Evolutionary conservation across 2,888 invertebrate species (phyloP), one percentile per base, ranked within the genome.

Genomic region (Galeopsomyia nigrocyanea): DNA sequence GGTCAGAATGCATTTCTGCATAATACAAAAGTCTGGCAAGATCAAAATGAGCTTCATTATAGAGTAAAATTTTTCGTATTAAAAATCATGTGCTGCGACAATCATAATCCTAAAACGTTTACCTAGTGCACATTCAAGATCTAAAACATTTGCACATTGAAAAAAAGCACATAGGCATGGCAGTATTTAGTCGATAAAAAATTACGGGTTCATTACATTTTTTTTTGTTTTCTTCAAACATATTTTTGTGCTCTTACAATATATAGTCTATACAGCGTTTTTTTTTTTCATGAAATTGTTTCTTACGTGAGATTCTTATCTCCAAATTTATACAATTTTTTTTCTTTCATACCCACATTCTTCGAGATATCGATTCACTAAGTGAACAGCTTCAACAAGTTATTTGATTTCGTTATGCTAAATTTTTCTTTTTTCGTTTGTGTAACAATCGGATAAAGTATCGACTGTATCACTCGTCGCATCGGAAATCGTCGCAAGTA

Each of bases 101-200:
- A 61, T 50, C 10, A 17, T 22, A 61, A 13, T 61, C 21, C 31
- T 47, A 60, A 26, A 49, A 50, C 39, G 16, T 21, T 19, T 49
- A 39, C 10, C 39, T 60, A 51, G 22, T 14, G 22, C 7, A 51
- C 21, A n/a, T 56, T 19, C 10, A 16, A 39, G 22, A 68, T 50
- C 50, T 39, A 68, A 55, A 68, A 62, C 51, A 31, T 64, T 16
- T 21, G 65, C 61, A 47, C 47, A 57, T 50, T 31, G 39, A 60
- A 68, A 68, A 26, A 66, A 71, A 65, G 56, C 61, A 39, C 39
- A 53, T 63, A 57, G 17, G 26, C 57, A 69, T 75, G 76, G 74
- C 76, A 75, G 75, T 75, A 75, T 72, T 57, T 58, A 65, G 64
- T 71, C 67, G 55, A 68, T 68, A 58, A 72, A 62, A 61, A 47